These are phyloP conservation scores for Drosophila peninsularis DNA, from an alignment of 2,888 invertebrate species.

Conservation along the genomic window DNA sequence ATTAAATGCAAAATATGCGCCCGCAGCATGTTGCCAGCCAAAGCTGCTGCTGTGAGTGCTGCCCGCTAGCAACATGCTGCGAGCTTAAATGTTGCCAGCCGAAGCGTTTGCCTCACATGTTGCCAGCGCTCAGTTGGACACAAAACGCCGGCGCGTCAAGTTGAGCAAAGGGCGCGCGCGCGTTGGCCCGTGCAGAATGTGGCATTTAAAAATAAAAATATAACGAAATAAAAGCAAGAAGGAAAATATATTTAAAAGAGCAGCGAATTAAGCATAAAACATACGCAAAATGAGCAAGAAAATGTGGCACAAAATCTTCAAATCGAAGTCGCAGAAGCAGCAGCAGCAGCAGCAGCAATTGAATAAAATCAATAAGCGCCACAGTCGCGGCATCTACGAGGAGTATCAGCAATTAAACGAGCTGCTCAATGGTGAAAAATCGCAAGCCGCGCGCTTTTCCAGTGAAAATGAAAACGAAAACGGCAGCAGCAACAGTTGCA, in stretches of 20 bases:
- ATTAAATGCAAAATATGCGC: conserved; percentile 67
- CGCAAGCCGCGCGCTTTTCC: conserved; percentile 37
- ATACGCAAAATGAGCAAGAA: conserved; percentile 81
- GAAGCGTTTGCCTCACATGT: conserved; percentile 28
- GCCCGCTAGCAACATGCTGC: conserved; percentile 18
- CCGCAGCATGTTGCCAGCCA: conserved; percentile 62
- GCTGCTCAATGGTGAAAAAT: conserved; percentile 60
- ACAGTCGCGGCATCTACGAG: conserved; percentile 79
- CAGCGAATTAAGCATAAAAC: conserved; percentile 10
- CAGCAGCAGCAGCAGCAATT: conserved; percentile 61
- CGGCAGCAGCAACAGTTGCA: conserved; percentile 13
- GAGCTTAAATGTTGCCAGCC: conserved; percentile 23
- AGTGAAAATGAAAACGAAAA: conserved; percentile 60
- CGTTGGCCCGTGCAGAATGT: conserved; percentile 10
- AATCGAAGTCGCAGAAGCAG: conserved; percentile 81
- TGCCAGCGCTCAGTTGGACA: conserved; percentile 59
- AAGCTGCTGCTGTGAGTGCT: conserved; percentile 6
- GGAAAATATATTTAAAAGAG: not conserved
- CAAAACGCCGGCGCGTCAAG: conserved; percentile 66
- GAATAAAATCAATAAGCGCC: conserved; percentile 75
- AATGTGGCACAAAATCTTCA: conserved; percentile 85
- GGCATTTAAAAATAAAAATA: conserved; percentile 46
- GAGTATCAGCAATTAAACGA: conserved; percentile 81
- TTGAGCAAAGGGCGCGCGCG: conserved; percentile 16
- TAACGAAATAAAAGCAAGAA: conserved; percentile 35